Evolutionary conservation across 2,888 invertebrate species (phyloP).

Genomic region (Chironomus riparius): DNA sequence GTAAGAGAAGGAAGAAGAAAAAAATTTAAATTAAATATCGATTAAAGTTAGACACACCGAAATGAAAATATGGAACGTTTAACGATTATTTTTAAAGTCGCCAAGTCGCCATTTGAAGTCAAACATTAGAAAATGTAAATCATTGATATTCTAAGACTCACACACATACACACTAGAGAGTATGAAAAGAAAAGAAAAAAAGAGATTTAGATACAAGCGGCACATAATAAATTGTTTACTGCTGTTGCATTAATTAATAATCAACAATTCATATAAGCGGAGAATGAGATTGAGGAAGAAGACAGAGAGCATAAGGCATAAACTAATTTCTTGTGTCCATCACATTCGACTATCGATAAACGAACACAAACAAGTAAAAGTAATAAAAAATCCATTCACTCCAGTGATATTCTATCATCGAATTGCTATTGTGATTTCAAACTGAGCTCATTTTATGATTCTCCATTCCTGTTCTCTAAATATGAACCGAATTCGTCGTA

Average conservation of each 20-base stretch:
- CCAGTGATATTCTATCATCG: neutral
- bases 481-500: neutral
- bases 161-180: neutral
- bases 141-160: no score
- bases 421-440: neutral
- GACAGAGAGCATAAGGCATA: no score
- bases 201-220: neutral
- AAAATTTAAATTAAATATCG: constrained; percentile 21
- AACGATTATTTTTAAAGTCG: neutral
- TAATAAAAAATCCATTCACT: neutral
- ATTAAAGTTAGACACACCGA: neutral
- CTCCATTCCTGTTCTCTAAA: neutral
- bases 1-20: neutral
- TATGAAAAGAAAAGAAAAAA: neutral
- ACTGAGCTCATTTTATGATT: neutral
- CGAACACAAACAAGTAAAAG: neutral
- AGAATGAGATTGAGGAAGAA: neutral
- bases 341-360: no score
- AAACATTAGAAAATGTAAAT: no score
- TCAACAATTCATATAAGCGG: neutral
- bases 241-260: constrained; percentile 21
- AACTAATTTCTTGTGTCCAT: no score
- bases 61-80: neutral
- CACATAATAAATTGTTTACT: constrained; percentile 23
- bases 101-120: neutral